These are phyloP conservation scores for Sinocyclocheilus maitianheensis DNA, from an alignment of 2,113 vertebrate genomes.

Conservation along the genomic window DNA sequence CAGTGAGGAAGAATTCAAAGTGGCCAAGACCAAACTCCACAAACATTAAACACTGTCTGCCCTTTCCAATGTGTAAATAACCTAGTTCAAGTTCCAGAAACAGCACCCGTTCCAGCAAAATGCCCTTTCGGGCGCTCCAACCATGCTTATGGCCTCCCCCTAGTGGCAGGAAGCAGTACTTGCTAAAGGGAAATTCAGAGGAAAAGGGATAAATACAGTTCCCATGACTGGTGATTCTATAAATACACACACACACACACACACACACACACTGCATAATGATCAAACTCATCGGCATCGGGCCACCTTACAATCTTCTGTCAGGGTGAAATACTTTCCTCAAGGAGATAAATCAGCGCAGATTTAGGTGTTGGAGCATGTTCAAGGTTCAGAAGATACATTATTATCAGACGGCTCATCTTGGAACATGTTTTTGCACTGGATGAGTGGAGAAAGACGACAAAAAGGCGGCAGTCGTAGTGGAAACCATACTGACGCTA, in stretches of 20 bases:
- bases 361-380: constrained; percentile 32
- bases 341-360: constrained; percentile 13
- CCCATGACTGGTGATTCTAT: not conserved
- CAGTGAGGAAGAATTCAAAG: constrained; percentile 29
- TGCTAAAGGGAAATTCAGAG: not conserved
- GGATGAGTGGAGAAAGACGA: not conserved
- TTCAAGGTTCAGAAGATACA: constrained; percentile 44
- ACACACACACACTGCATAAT: not conserved
- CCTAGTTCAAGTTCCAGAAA: not conserved
- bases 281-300: constrained; percentile 1
- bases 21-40: constrained; percentile 4
- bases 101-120: not conserved
- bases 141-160: constrained; percentile 71
- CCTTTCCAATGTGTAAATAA: constrained; percentile 28
- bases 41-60: constrained; percentile 5
- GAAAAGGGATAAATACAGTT: constrained; percentile 5
- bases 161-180: constrained; percentile 67
- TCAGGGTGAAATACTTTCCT: constrained; percentile 20
- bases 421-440: constrained; percentile 21
- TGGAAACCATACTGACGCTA: constrained; percentile 12
- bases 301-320: constrained; percentile 30
- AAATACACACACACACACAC: not conserved
- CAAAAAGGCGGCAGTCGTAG: not conserved
- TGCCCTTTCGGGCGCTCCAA: not conserved
- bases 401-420: constrained; percentile 38